Evolutionary conservation across 1,140 invertebrate species (phyloP).

Genomic region (Bacillus rossius): DNA sequence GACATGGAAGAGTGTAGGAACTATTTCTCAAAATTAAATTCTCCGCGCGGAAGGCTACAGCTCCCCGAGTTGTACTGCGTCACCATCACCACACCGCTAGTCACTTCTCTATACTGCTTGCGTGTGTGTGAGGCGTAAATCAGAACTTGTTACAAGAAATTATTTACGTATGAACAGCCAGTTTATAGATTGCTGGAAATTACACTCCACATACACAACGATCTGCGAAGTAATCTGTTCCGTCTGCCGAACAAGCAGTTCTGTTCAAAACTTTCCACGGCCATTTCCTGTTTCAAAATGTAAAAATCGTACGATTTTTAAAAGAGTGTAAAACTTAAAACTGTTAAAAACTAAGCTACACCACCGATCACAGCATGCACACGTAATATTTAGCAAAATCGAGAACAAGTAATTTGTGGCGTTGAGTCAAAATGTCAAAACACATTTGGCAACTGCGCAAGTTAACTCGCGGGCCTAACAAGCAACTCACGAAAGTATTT

Average conservation of each 20-base stretch:
- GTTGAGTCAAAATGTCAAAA: no score
- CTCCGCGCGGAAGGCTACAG: constrained; percentile 18
- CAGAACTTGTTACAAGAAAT: no score
- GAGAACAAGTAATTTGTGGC: neutral
- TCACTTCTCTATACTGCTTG: no score
- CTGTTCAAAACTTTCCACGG: neutral
- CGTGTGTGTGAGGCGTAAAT: constrained; percentile 17
- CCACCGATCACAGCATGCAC: no score
- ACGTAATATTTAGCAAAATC: no score
- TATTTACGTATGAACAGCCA: no score
- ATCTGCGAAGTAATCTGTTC: neutral
- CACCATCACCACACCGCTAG: constrained; percentile 15
- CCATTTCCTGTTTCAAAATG: neutral
- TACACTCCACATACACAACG: no score
- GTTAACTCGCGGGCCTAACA: no score
- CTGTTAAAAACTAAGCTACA: neutral
- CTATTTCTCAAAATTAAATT: constrained; percentile 25
- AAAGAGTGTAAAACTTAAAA: neutral
- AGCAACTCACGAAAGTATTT: no score
- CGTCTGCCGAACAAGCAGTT: neutral
- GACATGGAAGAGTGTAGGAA: constrained; percentile 13
- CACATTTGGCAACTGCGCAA: no score
- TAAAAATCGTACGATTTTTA: neutral
- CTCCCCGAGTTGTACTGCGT: constrained; percentile 15
- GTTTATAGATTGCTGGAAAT: constrained; percentile 1